Base-by-base conservation (phyloP, 2,113 vertebrate genomes). In the Falcunculus frontatus region DNA sequence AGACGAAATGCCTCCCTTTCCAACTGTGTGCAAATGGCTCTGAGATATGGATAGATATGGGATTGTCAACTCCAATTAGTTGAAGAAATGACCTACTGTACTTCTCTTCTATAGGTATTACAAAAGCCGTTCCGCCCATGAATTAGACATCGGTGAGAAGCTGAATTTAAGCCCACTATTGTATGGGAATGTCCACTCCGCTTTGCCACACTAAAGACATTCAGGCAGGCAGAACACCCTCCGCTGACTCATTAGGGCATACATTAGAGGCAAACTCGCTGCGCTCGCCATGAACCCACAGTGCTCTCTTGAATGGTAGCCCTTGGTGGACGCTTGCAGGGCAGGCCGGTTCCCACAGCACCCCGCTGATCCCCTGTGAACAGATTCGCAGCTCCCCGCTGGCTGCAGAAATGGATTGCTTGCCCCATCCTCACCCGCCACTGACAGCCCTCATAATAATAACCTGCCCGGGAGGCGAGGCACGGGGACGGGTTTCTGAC, bases 381-480 rank as follows among this genome's bases (percentile, higher is more conserved):
- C 97, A 90, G 95, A 86, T 77, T 96, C 96, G 63, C 88, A 91
- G 92, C 96, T 96, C 96, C 97, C 97, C 69, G 93, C 97, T 90
- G 94, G 79, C 96, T 92, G 75, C 94, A 95, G 95, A 82, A 95
- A 94, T 87, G 89, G 95, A 94, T 75, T 94, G 95, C 94, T 95
- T 96, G 96, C 96, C 95, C 95, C 93, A 93, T 95, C 96, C 93
- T 96, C 93, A 96, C 95, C 92, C 90, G 93, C 95, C 93, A 96
- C 96, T 97, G 97, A 97, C 97, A 98, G 97, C 96, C 96, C 95
- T 97, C 97, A 95, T 97, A 97, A 97, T 97, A 97, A 97, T 98
- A 97, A 97, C 95, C 87, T 79, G 95, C 93, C 90, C 49, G 21
- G 88, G 97, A 97, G 97, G 96, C 94, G 84, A 97, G 95, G 84